Evolutionary conservation across 2,797 vertebrate species (phyloP).

Genomic region (Poliocrania exsul): DNA sequence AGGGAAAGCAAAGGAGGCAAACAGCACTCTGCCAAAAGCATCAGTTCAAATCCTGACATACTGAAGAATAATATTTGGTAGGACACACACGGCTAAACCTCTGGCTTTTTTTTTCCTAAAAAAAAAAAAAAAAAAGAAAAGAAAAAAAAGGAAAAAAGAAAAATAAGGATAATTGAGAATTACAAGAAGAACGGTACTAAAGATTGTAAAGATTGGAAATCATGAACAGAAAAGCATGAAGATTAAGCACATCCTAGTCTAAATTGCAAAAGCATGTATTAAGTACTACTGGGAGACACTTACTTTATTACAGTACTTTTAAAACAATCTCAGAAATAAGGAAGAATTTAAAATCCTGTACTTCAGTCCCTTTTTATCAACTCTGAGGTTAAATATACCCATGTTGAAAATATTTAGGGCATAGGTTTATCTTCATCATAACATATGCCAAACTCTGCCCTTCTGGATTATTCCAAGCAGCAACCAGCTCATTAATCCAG

Average conservation of each 20-base stretch:
- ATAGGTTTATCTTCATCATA: neutral
- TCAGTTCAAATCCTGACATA: neutral
- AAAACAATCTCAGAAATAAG: neutral
- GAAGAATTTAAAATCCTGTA: neutral
- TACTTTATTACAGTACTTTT: neutral
- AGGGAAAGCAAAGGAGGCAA: conserved; percentile 28
- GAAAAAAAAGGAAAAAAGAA: neutral
- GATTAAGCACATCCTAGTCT: neutral
- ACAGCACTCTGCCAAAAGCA: neutral
- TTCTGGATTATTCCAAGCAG: neutral
- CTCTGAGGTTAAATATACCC: neutral
- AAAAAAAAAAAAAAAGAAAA: neutral
- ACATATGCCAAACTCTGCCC: neutral
- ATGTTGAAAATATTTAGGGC: neutral
- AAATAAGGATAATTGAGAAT: neutral
- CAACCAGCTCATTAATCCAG: neutral
- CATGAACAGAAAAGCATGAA: neutral
- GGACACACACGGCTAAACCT: neutral
- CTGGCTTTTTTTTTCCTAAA: neutral
- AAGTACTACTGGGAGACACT: neutral
- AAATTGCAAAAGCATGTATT: neutral
- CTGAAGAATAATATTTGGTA: neutral
- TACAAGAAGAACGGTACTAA: neutral
- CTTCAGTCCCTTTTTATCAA: neutral
- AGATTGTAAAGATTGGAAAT: neutral